Base-by-base conservation (phyloP, 2,888 invertebrate species). In the Parthenolecanium corni region DNA sequence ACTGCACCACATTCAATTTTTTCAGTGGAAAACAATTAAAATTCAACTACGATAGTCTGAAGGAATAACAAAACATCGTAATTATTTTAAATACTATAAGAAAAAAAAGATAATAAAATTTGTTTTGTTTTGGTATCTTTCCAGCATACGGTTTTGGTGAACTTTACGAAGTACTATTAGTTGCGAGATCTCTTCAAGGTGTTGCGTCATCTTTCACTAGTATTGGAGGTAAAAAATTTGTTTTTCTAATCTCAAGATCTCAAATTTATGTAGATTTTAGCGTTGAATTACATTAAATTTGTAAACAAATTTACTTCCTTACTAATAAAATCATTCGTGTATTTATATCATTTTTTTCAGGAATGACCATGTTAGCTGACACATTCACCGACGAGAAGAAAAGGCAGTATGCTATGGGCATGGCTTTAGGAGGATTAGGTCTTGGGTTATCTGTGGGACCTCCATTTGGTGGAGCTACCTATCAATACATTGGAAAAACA, bases 341-440 rank as follows among this genome's bases (percentile, higher is more conserved):
- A 21, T 21, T 6, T 54, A 36, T 18, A 40, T 6, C 31, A 31
- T 31, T 9, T 31, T 31, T 23, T 38, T 3, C 64, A 85, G 85
- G 97, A 5, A 97, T 99, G 97, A 98, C 97, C 24, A 97, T 98
- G 97, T 75, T 99, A 71, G 98, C 98, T 0, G 94, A 95, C 73
- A 80, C 91, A 25, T 98, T 95, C 72, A 93, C 96, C 0, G 95
- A 99, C 69, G 97, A 99, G 72, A 88, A 93, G 75, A 97, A 98
- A 74, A 82, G 98, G 64, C 97, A 97, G 21, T 94, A 95, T 75
- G 97, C 96, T 0, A 98, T 98, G 97, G 97, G 96, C 1, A 89
- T 98, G 64, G 98, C 97, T 0, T 77, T 98, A 1, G 97, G 98
- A 9, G 98, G 98, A 0, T 75, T 98, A 56, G 97, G 97, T 0